Evolutionary conservation across 2,113 vertebrate genomes (phyloP), one percentile per base, ranked within the genome.

Genomic region (Oenanthe melanoleuca): DNA sequence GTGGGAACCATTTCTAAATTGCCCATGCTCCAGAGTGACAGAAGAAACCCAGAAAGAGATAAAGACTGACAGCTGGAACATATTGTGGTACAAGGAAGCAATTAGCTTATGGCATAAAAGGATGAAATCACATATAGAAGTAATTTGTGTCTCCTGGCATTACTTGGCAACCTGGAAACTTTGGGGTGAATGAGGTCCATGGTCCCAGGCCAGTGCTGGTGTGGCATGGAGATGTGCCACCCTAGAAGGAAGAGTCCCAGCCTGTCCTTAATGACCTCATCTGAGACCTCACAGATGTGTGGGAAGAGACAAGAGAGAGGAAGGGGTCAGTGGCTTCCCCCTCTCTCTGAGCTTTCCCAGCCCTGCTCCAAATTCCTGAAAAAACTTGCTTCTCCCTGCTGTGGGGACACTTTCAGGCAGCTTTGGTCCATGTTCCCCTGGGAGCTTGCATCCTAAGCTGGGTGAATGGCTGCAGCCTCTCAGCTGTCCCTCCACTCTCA

Each of bases 1-100:
- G 49, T 93, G 96, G 94, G 94, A 96, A 92, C 44, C 37, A 96
- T 95, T 97, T 96, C 92, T 88, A 92, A 97, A 96, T 94, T 93
- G 91, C 90, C 56, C 72, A 61, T 93, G 52, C 56, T 93, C 53
- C 69, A 92, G 75, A 93, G 75, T 81, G 86, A 92, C 79, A 31
- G 88, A 90, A 81, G 44, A 93, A 95, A 96, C 47, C n/a, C 82
- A 94, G 95, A 90, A 96, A 93, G 80, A 95, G 95, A 95, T 93
- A 93, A 95, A 92, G 65, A 79, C 82, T 11, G 5, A 74, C 95
- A 97, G 85, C 89, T 96, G 95, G 80, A 95, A 95, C 45, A 55
- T 24, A 92, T 93, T 94, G 75, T 92, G 89, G 86, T 92, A 71
- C 88, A 74, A 95, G 56, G 82, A 94, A 94, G 69, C 56, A 92